These are phyloP conservation scores for Lanistes nyassanus DNA, from an alignment of 1,140 invertebrate genomes.

Conservation along the genomic window DNA sequence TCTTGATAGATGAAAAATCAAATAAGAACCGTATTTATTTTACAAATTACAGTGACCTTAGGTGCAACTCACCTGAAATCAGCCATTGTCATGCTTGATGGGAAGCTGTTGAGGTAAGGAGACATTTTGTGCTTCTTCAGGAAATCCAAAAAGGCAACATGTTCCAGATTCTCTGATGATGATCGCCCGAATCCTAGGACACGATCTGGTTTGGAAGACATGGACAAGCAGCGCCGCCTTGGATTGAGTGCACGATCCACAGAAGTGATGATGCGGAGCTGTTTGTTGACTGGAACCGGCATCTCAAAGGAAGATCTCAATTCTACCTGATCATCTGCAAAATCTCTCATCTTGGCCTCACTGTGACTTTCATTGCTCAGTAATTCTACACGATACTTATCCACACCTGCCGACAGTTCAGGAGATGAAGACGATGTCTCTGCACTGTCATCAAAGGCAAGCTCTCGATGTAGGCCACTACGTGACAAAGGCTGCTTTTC, in stretches of 20 bases:
- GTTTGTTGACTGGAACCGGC: slow-evolving; percentile 46
- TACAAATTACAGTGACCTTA: not conserved
- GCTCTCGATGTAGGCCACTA: slow-evolving; percentile 26
- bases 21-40: no score
- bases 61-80: slow-evolving; percentile 46
- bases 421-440: slow-evolving; percentile 44
- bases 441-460: slow-evolving; percentile 44
- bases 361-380: slow-evolving; percentile 54
- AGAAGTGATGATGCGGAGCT: slow-evolving; percentile 54
- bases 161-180: slow-evolving; percentile 38
- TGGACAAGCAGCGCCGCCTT: slow-evolving; percentile 31
- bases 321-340: slow-evolving; percentile 48
- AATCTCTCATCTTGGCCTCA: slow-evolving; percentile 39
- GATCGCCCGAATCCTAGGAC: slow-evolving; percentile 21
- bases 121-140: slow-evolving; percentile 52
- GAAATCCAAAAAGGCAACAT: slow-evolving; percentile 57
- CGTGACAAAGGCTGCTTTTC: slow-evolving; percentile 6
- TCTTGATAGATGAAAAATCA: no score
- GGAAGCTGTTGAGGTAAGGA: slow-evolving; percentile 55
- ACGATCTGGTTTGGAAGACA: slow-evolving; percentile 33
- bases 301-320: slow-evolving; percentile 20
- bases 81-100: slow-evolving; percentile 57
- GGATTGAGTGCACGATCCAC: slow-evolving; percentile 42
- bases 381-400: slow-evolving; percentile 48
- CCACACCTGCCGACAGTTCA: slow-evolving; percentile 45